A percentile compares a stretch with the other conserved stretches of the same genome.
These are phyloP conservation scores for Menidia menidia DNA, from an alignment of 2,797 vertebrate genomes.

Conservation along the genomic window DNA sequence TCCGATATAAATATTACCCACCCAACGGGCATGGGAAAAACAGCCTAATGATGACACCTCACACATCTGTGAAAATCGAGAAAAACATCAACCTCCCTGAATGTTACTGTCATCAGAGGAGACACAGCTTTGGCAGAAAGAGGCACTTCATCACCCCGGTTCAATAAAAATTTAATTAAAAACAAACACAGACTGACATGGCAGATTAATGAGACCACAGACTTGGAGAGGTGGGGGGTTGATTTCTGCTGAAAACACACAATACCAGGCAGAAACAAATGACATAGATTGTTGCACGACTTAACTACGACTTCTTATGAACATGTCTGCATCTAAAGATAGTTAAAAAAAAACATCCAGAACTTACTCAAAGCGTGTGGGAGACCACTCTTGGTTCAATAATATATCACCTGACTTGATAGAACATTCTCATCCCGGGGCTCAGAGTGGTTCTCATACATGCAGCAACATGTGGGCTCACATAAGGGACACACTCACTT, in stretches of 20 bases:
- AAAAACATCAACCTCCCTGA: conserved; percentile 13
- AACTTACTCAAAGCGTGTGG: background rate
- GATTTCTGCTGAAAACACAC: conserved; percentile 5
- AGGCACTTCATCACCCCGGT: conserved; percentile 23
- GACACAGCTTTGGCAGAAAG: conserved; percentile 12
- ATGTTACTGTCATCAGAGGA: conserved; percentile 23
- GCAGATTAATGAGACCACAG: conserved; percentile 24
- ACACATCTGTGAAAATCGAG: conserved; percentile 14
- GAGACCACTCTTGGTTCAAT: conserved; percentile 8
- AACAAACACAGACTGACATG: conserved; percentile 28
- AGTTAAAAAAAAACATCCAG: background rate
- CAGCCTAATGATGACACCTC: conserved; percentile 1
- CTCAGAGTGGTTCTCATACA: conserved; percentile 21
- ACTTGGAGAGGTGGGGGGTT: background rate
- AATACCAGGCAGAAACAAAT: background rate
- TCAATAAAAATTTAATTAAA: conserved; percentile 34
- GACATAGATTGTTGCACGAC: background rate
- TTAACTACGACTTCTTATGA: background rate
- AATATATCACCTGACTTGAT: conserved; percentile 4
- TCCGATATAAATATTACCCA: background rate
- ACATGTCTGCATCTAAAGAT: background rate
- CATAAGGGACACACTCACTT: background rate
- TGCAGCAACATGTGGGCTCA: background rate
- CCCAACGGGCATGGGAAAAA: background rate
- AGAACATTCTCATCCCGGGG: background rate